Base-by-base conservation (phyloP, 2,797 vertebrate genomes). In the Crax fasciolata region DNA sequence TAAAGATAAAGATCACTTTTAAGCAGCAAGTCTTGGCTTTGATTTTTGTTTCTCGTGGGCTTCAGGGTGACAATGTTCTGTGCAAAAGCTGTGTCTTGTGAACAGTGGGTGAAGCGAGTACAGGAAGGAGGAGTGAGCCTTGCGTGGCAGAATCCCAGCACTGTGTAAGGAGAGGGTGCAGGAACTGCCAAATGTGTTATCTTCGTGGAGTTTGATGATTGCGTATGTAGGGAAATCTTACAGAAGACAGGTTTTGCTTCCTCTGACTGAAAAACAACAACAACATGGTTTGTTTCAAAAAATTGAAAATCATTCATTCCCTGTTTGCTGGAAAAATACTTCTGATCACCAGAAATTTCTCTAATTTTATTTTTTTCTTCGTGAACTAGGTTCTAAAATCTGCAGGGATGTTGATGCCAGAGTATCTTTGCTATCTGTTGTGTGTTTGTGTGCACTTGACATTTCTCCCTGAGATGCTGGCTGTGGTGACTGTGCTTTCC, bases 401-500 rank as follows among this genome's bases (percentile, higher is more conserved):
- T 54, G 38, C 41, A 52, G 35, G 30, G 38, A 58, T 41, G 25
- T n/a, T 24, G 25, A 44, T 73, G 20, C 10, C 38, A 41, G 32
- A 10, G 18, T 73, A 15, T 27, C 48, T 86, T 66, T 84, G 63
- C 68, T 76, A 39, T 77, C 14, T 46, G 23, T 30, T 83, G 71
- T 61, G 9, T 67, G 11, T n/a, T 63, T 46, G 48, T n/a, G 38
- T 55, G 65, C 52, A 32, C 20, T 66, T 57, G 61, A 48, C 12
- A 57, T 66, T 84, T 59, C 55, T 84, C 46, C 41, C 51, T 51
- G 39, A 65, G 65, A 18, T 38, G 32, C 27, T 81, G 59, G 73
- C 57, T 67, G 51, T 8, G n/a, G 63, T 88, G 77, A 49, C 57
- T 86, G 49, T 78, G 71, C 77, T 88, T 84, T 84, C 74, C 63